A percentile compares a stretch with the other conserved stretches of the same genome.
Conservation (phyloP, 2,888 invertebrate species). For the Volucella inflata region DNA sequence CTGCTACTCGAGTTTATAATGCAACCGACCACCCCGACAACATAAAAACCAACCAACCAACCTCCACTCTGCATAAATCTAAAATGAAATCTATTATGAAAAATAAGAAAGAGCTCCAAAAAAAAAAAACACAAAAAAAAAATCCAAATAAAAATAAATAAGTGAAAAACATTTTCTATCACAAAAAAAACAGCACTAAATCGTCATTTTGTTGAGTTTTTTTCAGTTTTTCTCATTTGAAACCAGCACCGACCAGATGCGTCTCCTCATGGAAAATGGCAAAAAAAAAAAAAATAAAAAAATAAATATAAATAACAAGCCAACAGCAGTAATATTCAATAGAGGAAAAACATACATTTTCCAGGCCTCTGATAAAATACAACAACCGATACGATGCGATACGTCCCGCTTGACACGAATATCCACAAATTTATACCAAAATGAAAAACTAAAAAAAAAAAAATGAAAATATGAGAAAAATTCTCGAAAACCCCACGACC, state of each 20-base stretch:
- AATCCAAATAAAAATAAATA: neutral
- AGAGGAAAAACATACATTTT: conserved; percentile 51
- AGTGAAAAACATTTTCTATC: conserved; percentile 2
- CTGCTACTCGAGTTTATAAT: conserved; percentile 19
- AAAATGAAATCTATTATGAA: conserved; percentile 43
- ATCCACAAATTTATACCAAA: conserved; percentile 57
- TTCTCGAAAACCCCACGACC: neutral
- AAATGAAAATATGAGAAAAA: neutral
- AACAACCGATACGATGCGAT: conserved; percentile 41
- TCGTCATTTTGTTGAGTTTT: conserved; percentile 38
- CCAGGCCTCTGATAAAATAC: conserved; percentile 65
- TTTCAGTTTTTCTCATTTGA: conserved; percentile 5
- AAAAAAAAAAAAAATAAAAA: too few relatives aligned
- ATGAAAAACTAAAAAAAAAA: conserved; percentile 10
- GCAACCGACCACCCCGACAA: neutral
- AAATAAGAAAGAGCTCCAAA: conserved; percentile 7
- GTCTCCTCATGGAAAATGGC: conserved; percentile 19
- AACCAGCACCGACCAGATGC: conserved; percentile 32
- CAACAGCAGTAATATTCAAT: conserved; percentile 53
- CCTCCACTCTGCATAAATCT: conserved; percentile 22
- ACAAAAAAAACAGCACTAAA: conserved; percentile 37
- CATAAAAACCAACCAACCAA: neutral
- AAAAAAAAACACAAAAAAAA: conserved; percentile 16
- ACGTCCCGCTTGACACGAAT: conserved; percentile 67
- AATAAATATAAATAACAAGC: neutral